Percentiles rank a stretch among this genome's conserved stretches.
Conservation (phyloP, 2,113 vertebrate genomes). For the Mustela nigripes region DNA sequence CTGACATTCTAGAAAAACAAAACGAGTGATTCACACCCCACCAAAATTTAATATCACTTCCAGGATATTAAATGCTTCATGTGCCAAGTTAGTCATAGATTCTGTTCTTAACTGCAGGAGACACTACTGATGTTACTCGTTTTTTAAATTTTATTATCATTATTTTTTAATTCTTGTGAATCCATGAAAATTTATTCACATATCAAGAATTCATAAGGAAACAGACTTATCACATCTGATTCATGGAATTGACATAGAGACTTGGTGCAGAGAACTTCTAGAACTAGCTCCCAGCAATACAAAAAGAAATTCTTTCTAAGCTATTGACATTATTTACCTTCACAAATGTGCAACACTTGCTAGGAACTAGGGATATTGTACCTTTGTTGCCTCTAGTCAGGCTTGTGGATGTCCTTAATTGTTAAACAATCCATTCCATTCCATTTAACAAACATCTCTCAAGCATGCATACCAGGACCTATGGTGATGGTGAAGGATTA, state of each 20-base stretch:
- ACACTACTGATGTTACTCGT: neutral
- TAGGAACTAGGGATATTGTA: neutral
- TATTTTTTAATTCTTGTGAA: neutral
- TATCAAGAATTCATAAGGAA: neutral
- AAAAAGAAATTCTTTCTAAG: neutral
- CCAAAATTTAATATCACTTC: constrained; percentile 66
- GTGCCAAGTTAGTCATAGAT: constrained; percentile 74
- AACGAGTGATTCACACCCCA: constrained; percentile 69
- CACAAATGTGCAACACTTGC: neutral
- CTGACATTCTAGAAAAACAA: constrained; percentile 78
- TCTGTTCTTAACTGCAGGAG: constrained; percentile 35
- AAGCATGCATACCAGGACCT: neutral
- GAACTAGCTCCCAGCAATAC: neutral
- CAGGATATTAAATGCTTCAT: constrained; percentile 61
- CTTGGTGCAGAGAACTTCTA: neutral
- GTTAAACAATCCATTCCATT: neutral
- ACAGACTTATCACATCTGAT: neutral
- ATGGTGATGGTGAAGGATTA: neutral
- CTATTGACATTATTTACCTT: neutral
- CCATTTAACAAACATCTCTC: neutral
- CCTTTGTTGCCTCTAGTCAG: neutral
- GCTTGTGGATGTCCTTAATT: neutral
- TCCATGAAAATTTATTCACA: neutral
- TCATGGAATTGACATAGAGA: neutral
- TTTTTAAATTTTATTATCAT: neutral